These are phyloP conservation scores for Alligator mississippiensis DNA, from an alignment of 2,113 vertebrate genomes.

Conservation along the genomic window DNA sequence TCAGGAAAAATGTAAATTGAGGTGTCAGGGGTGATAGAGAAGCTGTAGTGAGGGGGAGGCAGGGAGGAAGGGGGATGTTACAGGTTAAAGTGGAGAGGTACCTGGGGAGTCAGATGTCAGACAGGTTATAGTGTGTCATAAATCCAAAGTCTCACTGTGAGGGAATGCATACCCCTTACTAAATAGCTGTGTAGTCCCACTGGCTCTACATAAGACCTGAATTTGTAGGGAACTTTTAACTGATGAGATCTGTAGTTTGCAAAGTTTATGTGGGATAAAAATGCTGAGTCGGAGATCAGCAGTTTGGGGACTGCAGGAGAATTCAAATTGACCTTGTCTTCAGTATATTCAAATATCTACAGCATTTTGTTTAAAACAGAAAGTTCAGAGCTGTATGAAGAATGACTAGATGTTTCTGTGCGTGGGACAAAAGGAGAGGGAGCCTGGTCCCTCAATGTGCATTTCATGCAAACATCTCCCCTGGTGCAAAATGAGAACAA, in stretches of 20 bases:
- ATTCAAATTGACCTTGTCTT: conserved; percentile 61
- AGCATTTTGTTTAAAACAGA: conserved; percentile 18
- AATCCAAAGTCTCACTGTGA: neutral
- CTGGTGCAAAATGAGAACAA: neutral
- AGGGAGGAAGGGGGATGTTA: too few relatives aligned
- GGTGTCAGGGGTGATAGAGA: too few relatives aligned
- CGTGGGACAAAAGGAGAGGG: neutral
- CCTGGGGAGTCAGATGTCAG: neutral
- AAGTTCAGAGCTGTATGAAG: neutral
- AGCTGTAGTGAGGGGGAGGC: too few relatives aligned
- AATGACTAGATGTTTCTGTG: conserved; percentile 18
- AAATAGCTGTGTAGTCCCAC: conserved; percentile 47
- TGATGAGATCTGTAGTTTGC: conserved; percentile 71
- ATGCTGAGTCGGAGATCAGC: conserved; percentile 61
- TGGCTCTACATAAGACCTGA: conserved; percentile 63
- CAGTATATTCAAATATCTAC: conserved; percentile 57
- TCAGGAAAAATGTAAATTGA: too few relatives aligned
- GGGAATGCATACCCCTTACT: too few relatives aligned
- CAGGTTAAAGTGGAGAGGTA: neutral
- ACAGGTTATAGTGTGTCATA: too few relatives aligned
- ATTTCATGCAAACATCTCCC: conserved; percentile 12
- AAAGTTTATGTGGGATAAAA: conserved; percentile 35
- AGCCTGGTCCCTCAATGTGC: neutral
- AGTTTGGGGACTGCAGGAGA: conserved; percentile 53
- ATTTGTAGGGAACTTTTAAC: conserved; percentile 39